Percentiles rank a stretch among this genome's conserved stretches.
phyloP scores from a whole-genome alignment of 2,888 invertebrate species.

The Heterodera filipjevi region DNA sequence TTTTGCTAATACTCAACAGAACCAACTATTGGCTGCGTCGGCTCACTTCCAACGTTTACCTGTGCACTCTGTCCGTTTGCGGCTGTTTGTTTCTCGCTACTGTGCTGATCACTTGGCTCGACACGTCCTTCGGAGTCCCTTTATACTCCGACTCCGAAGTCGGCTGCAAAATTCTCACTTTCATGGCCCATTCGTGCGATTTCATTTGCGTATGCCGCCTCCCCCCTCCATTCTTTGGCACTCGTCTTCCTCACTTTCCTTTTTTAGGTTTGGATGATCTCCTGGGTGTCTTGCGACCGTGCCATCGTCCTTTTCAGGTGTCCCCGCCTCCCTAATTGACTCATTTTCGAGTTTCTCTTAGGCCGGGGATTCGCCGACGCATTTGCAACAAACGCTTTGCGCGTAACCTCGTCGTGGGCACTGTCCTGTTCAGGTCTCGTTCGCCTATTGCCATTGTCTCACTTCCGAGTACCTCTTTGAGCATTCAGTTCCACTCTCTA shows the following conservation, averaged over 20 bases:
- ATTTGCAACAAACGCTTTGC: constrained; percentile 60
- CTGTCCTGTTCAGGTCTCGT: constrained; percentile 40
- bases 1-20: constrained; percentile 34
- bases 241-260: no score
- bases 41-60: constrained; percentile 63
- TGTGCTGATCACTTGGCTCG: constrained; percentile 61
- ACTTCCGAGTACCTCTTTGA: no score
- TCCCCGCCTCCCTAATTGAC: neutral
- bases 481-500: constrained; percentile 49
- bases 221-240: neutral
- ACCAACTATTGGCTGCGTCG: constrained; percentile 63
- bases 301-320: constrained; percentile 59
- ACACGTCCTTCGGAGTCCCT: constrained; percentile 49
- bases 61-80: constrained; percentile 60
- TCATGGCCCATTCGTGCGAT: constrained; percentile 61
- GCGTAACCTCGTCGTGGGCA: constrained; percentile 50
- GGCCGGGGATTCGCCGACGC: constrained; percentile 51
- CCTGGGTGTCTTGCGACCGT: constrained; percentile 58
- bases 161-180: constrained; percentile 59
- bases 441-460: neutral
- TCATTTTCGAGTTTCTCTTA: constrained; percentile 10
- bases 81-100: constrained; percentile 60
- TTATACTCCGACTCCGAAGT: constrained; percentile 56
- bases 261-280: constrained; percentile 56
- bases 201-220: constrained; percentile 47